Conservation (phyloP, 2,888 invertebrate genomes). For the Nyleta sp. region DNA sequence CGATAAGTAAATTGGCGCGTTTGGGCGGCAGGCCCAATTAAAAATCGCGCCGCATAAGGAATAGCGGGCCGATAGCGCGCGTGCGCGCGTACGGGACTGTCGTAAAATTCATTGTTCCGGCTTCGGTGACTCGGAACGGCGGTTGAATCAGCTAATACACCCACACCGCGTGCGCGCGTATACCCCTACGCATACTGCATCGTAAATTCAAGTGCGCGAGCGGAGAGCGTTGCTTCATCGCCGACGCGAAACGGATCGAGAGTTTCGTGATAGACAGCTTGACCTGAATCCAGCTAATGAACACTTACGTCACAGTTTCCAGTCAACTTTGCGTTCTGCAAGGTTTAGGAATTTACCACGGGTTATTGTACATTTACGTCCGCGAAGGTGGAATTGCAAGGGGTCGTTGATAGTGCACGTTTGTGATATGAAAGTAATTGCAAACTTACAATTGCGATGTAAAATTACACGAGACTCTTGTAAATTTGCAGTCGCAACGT, state of each 20-base stretch:
- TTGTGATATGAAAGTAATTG: too few species aligned
- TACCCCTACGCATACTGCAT: constrained; percentile 45
- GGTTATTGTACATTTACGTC: too few species aligned
- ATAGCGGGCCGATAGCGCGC: constrained; percentile 17
- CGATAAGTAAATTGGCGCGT: constrained; percentile 44
- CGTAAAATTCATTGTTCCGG: constrained; percentile 51
- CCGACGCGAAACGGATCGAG: constrained; percentile 51
- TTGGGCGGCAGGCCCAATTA: constrained; percentile 37
- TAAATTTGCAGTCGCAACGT: too few species aligned
- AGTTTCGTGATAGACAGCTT: constrained; percentile 50
- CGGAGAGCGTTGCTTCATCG: constrained; percentile 29
- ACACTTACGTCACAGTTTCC: constrained; percentile 40
- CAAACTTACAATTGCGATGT: too few species aligned
- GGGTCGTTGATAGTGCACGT: too few species aligned
- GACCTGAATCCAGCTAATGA: constrained; percentile 46
- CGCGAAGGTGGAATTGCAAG: too few species aligned
- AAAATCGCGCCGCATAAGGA: constrained; percentile 39
- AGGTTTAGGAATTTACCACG: background rate
- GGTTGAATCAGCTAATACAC: constrained; percentile 43
- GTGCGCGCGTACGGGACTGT: constrained; percentile 10
- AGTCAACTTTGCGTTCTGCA: constrained; percentile 29
- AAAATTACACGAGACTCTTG: too few species aligned
- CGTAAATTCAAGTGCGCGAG: constrained; percentile 51
- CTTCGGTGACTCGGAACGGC: constrained; percentile 42
- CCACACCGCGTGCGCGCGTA: constrained; percentile 19